phyloP scores from a whole-genome alignment of 2,113 vertebrate genomes.

The Lipotes vexillifer region DNA sequence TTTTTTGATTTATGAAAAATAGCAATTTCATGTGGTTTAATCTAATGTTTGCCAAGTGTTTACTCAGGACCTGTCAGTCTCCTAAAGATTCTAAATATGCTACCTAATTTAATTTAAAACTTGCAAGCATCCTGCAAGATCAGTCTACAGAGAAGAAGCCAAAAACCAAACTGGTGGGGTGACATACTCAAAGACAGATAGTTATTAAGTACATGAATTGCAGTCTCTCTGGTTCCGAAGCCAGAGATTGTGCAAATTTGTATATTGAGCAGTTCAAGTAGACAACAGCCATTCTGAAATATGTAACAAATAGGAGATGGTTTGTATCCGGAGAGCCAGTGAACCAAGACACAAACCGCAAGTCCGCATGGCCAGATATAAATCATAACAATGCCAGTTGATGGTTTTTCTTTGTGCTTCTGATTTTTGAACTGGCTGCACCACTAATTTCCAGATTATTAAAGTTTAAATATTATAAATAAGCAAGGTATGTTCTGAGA shows the following conservation, averaged over 20 bases:
- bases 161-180: background rate
- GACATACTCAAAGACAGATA: background rate
- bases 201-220: background rate
- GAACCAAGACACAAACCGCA: background rate
- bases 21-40: background rate
- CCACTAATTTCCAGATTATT: background rate
- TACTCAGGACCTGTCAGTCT: background rate
- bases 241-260: background rate
- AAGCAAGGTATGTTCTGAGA: background rate
- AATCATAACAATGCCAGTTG: background rate
- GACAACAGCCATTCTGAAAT: background rate
- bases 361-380: background rate
- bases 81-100: background rate
- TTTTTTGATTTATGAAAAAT: background rate
- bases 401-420: background rate
- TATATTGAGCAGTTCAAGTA: background rate
- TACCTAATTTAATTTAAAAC: background rate
- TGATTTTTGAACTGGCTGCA: background rate
- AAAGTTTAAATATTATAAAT: slow-evolving; percentile 26
- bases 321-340: background rate
- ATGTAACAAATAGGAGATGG: background rate
- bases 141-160: background rate
- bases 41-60: background rate
- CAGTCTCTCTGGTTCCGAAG: background rate
- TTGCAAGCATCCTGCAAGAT: background rate